Conservation (phyloP, 2,888 invertebrate genomes). For the Patella pellucida region DNA sequence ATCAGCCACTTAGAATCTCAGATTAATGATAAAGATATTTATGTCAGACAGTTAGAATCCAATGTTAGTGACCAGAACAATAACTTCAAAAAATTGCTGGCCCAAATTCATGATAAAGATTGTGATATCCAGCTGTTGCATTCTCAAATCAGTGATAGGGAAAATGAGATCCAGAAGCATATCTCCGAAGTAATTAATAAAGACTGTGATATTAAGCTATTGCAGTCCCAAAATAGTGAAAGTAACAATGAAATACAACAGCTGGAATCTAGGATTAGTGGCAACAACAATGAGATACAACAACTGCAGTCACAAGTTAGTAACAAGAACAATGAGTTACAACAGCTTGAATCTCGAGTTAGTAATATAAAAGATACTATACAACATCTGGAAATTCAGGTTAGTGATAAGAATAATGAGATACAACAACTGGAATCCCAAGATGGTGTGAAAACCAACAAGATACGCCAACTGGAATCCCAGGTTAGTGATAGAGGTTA, state of each 20-base stretch:
- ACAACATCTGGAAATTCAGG: conserved; percentile 1
- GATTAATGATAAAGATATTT: neutral
- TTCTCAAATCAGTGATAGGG: neutral
- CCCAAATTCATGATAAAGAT: neutral
- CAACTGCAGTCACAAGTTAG: conserved; percentile 28
- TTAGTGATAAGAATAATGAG: neutral
- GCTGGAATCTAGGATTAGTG: neutral
- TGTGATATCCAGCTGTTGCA: neutral
- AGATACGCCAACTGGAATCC: conserved; percentile 1
- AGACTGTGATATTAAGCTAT: neutral
- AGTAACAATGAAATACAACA: neutral
- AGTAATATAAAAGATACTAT: neutral
- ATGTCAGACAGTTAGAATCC: neutral
- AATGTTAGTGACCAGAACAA: neutral
- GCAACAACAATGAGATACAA: conserved; percentile 19
- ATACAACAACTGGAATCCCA: conserved; percentile 27
- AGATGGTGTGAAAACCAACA: conserved; percentile 28
- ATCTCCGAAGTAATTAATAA: neutral
- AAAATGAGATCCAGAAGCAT: neutral
- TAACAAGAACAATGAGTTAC: conserved; percentile 27
- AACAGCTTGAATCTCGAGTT: neutral
- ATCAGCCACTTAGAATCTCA: neutral
- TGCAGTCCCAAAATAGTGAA: neutral
- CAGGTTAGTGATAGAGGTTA: neutral
- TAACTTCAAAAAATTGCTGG: neutral